These are phyloP conservation scores for Triplophysa bombifrons DNA, from an alignment of 2,797 vertebrate species.

Conservation along the genomic window DNA sequence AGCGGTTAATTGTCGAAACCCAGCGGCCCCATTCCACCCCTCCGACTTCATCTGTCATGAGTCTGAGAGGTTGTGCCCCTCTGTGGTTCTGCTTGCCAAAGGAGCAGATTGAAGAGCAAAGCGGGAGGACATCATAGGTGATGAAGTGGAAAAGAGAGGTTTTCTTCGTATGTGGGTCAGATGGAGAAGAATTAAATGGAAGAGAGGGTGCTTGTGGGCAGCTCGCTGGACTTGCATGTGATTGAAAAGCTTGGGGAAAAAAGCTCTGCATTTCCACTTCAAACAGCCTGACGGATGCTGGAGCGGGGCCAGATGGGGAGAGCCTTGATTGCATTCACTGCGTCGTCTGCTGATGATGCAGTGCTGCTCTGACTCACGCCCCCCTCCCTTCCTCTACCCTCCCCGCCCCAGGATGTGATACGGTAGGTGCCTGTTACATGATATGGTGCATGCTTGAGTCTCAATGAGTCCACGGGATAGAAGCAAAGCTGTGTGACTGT, in stretches of 20 bases:
- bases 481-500: conserved; percentile 59
- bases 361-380: conserved; percentile 62
- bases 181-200: background rate
- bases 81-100: conserved; percentile 40
- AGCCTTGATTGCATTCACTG: conserved; percentile 53
- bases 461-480: conserved; percentile 74
- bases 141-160: conserved; percentile 60
- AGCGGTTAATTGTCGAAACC: conserved; percentile 48
- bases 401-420: conserved; percentile 69
- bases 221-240: conserved; percentile 43
- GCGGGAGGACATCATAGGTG: conserved; percentile 65
- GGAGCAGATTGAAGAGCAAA: conserved; percentile 46
- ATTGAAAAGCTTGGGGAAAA: conserved; percentile 34
- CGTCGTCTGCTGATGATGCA: conserved; percentile 70
- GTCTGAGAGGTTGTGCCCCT: conserved; percentile 18
- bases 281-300: conserved; percentile 63
- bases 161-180: conserved; percentile 21
- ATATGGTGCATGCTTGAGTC: conserved; percentile 79
- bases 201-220: conserved; percentile 34
- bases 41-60: conserved; percentile 40
- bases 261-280: conserved; percentile 67
- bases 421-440: conserved; percentile 90
- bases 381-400: conserved; percentile 48
- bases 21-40: conserved; percentile 21
- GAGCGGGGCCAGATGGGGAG: conserved; percentile 63